Base-by-base conservation (phyloP, 2,797 vertebrate species). In the Poeciliopsis infans region DNA sequence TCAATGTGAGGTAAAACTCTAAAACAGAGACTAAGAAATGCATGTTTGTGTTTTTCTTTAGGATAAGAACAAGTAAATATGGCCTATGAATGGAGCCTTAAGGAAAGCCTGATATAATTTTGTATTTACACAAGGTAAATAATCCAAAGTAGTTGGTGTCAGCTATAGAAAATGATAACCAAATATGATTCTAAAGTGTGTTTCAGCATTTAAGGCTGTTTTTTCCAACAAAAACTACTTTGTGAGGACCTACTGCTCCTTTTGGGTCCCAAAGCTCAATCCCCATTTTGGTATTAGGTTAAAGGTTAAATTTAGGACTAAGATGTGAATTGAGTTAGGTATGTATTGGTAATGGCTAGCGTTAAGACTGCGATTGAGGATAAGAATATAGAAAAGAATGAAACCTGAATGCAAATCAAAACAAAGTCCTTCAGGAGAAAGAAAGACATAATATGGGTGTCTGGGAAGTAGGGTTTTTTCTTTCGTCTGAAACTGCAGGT, bases 11-110 rank as follows among this genome's bases (percentile, higher is more conserved):
- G 51, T 77, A 36, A 16, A 11, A 47, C 66, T 79, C 77, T 84
- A 78, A 59, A 85, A 72, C 74, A 71, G 41, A 83, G 69, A 81
- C 51, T 66, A 73, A 69, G 81, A 80, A 51, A 59, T 75, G 41
- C 77, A 79, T 39, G 16, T 72, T 80, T 57, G 7, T 55, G 25
- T 57, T n/a, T 57, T 28, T 28, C 28, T 59, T 13, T 59, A 59
- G n/a, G 53, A 15, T 59, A 61, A 31, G 28, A 28, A 59, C 15
- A 66, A 36, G 36, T 20, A 66, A 36, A 66, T 33, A 33, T 36
- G 36, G 8, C 7, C 61, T 3, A 20, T 36, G 31, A 64, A 36
- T 64, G 15, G 31, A 36, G 31, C 33, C 16, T 64, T 36, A 16
- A 64, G 16, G 15, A 64, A 39, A 39, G 16, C 31, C 33, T 36